phyloP scores from a whole-genome alignment of 2,888 invertebrate species.

The Diabrotica balteata region DNA sequence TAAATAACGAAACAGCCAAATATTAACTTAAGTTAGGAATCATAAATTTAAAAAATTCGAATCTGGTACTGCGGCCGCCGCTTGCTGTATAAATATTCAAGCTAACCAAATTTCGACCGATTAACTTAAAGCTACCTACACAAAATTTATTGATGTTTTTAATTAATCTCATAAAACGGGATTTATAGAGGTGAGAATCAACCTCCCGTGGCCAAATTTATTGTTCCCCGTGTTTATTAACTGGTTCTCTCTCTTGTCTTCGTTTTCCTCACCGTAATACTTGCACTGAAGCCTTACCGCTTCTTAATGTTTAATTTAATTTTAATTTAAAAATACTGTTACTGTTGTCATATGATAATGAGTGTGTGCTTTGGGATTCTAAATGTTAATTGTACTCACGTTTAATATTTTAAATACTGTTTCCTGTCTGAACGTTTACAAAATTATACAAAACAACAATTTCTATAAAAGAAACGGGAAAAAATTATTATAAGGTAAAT shows the following conservation, averaged over 20 bases:
- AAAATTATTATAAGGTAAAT: no score
- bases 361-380: no score
- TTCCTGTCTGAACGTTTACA: no score
- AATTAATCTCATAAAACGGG: constrained; percentile 34
- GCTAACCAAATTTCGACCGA: constrained; percentile 23
- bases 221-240: constrained; percentile 27
- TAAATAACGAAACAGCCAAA: background rate
- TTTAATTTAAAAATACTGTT: no score
- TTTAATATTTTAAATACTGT: no score
- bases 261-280: background rate
- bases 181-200: constrained; percentile 36
- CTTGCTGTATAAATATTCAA: constrained; percentile 10
- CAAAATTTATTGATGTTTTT: constrained; percentile 36
- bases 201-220: constrained; percentile 34
- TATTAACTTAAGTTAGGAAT: background rate
- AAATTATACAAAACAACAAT: no score
- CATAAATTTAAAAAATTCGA: constrained; percentile 15
- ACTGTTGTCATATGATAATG: no score
- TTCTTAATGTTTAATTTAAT: background rate
- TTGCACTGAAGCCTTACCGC: background rate
- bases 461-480: no score
- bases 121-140: constrained; percentile 29
- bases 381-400: no score
- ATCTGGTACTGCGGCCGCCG: constrained; percentile 6
- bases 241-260: constrained; percentile 9